phyloP scores from a whole-genome alignment of 2,888 invertebrate genomes.

The Ceratothoa steindachneri region DNA sequence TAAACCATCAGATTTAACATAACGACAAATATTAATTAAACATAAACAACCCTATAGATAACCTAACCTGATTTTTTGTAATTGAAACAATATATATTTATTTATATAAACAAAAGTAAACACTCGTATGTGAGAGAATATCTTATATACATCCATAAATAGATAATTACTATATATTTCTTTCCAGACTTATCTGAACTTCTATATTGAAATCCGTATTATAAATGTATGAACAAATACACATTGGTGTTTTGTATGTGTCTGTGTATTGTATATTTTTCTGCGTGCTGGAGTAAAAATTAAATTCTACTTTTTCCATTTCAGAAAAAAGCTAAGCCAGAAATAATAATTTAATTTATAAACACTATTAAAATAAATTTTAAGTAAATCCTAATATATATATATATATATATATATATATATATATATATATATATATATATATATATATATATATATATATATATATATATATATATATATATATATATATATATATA shows the following conservation, averaged over 20 bases:
- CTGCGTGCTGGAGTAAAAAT: no score
- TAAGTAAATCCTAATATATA: not conserved
- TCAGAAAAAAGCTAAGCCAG: no score
- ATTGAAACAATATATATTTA: conserved; percentile 14
- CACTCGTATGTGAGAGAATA: not conserved
- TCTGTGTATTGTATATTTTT: no score
- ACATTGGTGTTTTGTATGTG: no score
- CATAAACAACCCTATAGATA: no score
- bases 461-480: not conserved
- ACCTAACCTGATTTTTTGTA: no score
- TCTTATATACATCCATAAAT: conserved; percentile 1
- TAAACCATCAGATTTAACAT: no score
- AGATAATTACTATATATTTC: not conserved
- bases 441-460: not conserved
- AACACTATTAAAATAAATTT: not conserved
- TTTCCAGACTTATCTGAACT: not conserved
- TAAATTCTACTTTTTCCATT: no score
- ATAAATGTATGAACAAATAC: no score
- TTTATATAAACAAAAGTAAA: not conserved
- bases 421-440: not conserved
- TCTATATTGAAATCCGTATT: not conserved
- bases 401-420: not conserved
- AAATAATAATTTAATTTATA: not conserved
- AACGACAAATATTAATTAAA: no score
- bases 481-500: conserved; percentile 1